Evolutionary conservation across 2,888 invertebrate genomes (phyloP).

Genomic region (Sclerodermus sp.): DNA sequence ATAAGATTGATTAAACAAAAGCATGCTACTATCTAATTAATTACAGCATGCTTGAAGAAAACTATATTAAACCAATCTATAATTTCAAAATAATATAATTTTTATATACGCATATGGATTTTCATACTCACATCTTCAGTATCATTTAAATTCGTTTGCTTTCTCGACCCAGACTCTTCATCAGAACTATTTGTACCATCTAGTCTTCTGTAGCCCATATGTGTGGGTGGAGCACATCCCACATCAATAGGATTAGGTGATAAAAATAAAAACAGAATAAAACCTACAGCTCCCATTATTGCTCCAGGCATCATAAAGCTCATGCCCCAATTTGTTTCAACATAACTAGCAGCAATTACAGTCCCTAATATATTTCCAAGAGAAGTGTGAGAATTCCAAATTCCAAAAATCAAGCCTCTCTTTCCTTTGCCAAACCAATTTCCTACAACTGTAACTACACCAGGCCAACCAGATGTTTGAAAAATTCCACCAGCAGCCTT

Average conservation of each 20-base stretch:
- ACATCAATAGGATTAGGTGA: constrained; percentile 81
- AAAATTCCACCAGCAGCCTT: constrained; percentile 80
- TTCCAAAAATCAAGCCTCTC: constrained; percentile 88
- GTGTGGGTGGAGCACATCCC: constrained; percentile 61
- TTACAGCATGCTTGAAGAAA: too few species aligned
- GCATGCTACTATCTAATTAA: too few species aligned
- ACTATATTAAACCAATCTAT: too few species aligned
- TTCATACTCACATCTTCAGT: constrained; percentile 47
- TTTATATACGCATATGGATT: too few species aligned
- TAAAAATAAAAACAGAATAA: constrained; percentile 79
- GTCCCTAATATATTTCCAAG: constrained; percentile 93
- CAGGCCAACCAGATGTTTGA: constrained; percentile 96
- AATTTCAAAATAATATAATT: too few species aligned
- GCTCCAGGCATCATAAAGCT: constrained; percentile 91
- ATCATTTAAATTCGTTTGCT: constrained; percentile 25
- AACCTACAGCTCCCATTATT: constrained; percentile 73
- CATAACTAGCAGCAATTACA: constrained; percentile 84
- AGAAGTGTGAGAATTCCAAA: constrained; percentile 97
- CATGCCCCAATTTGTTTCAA: constrained; percentile 85
- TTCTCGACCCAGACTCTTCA: constrained; percentile 35
- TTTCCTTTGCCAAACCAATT: constrained; percentile 96
- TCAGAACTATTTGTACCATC: constrained; percentile 45
- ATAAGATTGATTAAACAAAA: background rate
- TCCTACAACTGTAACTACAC: constrained; percentile 89
- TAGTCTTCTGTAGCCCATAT: constrained; percentile 39